Evolutionary conservation across 2,888 invertebrate species (phyloP), one percentile per base, ranked within the genome.

Genomic region (Mystacides longicornis): DNA sequence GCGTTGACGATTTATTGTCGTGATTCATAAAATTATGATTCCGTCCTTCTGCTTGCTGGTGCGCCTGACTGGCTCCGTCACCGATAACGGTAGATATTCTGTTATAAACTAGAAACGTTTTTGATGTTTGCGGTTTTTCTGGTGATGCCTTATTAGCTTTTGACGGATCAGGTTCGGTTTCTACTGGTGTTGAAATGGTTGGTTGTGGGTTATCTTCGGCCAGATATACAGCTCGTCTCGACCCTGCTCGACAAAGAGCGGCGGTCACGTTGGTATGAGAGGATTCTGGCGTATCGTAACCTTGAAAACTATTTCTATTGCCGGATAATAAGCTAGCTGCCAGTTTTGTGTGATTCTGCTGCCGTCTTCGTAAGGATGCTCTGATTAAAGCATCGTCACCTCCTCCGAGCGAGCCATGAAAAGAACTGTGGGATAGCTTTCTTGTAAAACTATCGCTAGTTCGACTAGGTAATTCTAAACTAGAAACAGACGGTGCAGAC

Each of bases 171-270:
- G 78, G 65, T 55, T 69, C 56, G 23, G 64, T 49, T n/a, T 58
- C 67, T 20, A 66, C 66, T 22, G 67, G 60, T 16, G 66, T 61
- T 20, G 74, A 71, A 0, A 74, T 72, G 2, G 80, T 69, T 21
- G 76, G 71, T 62, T 71, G 63, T 69, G 78, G 62, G 67, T 83
- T 77, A 69, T 86, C 86, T 65, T 86, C 86, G 7, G 86, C 82
- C 49, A 87, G 80, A 69, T 92, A 92, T 9, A 92, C 90, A 0
- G 91, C 90, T 64, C 90, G 80, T 47, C 92, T 79, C 1, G 89
- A 87, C 3, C 92, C 92, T 2, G 91, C 87, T 37, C 87, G 84
- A 11, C 89, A 90, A 51, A 84, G 68, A 16, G 85, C 77, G 1
- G 74, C 67, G 56, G 74, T 73, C 53, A 62, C 58, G 43, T 70